Evolutionary conservation across 2,888 invertebrate genomes (phyloP).

Genomic region (Thumatha senex): DNA sequence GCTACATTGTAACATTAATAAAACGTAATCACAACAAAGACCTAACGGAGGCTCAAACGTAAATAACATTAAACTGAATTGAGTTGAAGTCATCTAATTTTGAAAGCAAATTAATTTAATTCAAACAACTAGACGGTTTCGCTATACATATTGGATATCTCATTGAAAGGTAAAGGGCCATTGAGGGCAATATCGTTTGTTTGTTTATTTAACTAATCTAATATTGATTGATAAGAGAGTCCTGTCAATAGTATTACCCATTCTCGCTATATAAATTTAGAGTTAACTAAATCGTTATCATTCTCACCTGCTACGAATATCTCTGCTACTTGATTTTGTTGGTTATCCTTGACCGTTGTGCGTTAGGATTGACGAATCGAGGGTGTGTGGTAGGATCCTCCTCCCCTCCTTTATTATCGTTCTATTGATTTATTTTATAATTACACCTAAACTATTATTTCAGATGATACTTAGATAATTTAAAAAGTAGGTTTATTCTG

Average conservation of each 20-base stretch:
- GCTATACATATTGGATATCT: constrained; percentile 1
- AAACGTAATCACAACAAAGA: constrained; percentile 7
- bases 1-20: neutral
- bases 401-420: too few species aligned
- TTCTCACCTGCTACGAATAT: too few species aligned
- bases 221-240: neutral
- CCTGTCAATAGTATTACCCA: neutral
- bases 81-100: constrained; percentile 30
- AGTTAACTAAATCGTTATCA: too few species aligned
- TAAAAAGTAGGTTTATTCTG: too few species aligned
- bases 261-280: too few species aligned
- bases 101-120: constrained; percentile 21
- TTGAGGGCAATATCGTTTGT: neutral
- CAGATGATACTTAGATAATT: too few species aligned
- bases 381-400: too few species aligned
- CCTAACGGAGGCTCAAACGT: constrained; percentile 17
- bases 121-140: constrained; percentile 18
- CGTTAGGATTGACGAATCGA: too few species aligned
- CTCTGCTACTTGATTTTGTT: too few species aligned
- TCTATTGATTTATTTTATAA: too few species aligned
- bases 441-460: too few species aligned
- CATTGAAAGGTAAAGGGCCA: constrained; percentile 1
- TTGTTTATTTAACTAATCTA: neutral
- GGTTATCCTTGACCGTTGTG: too few species aligned
- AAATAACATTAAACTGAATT: constrained; percentile 29